Conservation (phyloP, 2,797 vertebrate species). For the Alauda arvensis region DNA sequence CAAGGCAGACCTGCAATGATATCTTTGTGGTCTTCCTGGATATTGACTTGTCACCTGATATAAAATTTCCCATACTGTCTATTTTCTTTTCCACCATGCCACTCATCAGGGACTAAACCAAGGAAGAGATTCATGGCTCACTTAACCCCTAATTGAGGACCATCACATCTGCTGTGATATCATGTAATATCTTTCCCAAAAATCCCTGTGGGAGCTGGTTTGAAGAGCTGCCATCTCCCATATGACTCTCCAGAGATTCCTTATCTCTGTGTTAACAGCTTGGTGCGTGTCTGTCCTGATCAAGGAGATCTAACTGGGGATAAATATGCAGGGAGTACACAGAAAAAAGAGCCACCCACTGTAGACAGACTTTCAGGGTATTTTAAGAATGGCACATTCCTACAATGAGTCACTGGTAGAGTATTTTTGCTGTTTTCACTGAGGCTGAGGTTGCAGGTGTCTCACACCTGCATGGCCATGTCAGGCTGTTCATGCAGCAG, state of each 20-base stretch:
- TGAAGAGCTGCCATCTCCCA: neutral
- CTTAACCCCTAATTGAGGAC: neutral
- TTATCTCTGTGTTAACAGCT: neutral
- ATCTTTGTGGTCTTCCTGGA: neutral
- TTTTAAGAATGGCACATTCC: neutral
- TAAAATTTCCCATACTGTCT: neutral
- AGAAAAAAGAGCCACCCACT: rapidly evolving
- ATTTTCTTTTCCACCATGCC: neutral
- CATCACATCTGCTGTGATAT: neutral
- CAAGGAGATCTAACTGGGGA: neutral
- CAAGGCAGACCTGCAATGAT: neutral
- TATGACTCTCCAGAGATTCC: neutral
- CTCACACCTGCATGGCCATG: rapidly evolving
- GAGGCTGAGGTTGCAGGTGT: neutral
- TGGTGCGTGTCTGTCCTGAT: neutral
- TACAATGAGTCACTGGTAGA: neutral
- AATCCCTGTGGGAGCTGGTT: neutral
- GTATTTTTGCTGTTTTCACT: neutral
- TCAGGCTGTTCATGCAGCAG: neutral
- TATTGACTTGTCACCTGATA: neutral
- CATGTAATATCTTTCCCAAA: neutral
- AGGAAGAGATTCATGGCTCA: neutral
- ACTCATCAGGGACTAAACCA: neutral
- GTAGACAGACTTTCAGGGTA: neutral
- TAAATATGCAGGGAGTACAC: neutral